Conservation (phyloP, 1,140 invertebrate species). For the Apis mellifera region Amel_HAv3.1 CM009945.2:9031001-9031500, state of each 20-base stretch:
- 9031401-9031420: constrained; percentile 5
- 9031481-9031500: constrained; percentile 40
- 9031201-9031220: not conserved
- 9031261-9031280: constrained; percentile 9
- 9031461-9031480: constrained; percentile 23
- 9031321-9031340: not conserved
- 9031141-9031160: not conserved
- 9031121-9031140: not conserved
- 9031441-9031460: constrained; percentile 36
- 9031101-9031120: not conserved
- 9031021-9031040: not conserved
- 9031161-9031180: not conserved
- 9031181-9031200: not conserved
- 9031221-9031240: not conserved
- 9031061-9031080: not conserved
- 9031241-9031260: constrained; percentile 18
- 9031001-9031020: not conserved
- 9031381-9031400: not conserved
- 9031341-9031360: not conserved
- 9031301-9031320: constrained; percentile 8
- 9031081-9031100: not conserved
- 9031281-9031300: not conserved
- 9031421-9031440: constrained; percentile 53
- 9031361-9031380: not conserved
- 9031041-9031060: not conserved